Evolutionary conservation across 2,797 vertebrate genomes (phyloP).

Genomic region (Aldrovandia affinis): DNA sequence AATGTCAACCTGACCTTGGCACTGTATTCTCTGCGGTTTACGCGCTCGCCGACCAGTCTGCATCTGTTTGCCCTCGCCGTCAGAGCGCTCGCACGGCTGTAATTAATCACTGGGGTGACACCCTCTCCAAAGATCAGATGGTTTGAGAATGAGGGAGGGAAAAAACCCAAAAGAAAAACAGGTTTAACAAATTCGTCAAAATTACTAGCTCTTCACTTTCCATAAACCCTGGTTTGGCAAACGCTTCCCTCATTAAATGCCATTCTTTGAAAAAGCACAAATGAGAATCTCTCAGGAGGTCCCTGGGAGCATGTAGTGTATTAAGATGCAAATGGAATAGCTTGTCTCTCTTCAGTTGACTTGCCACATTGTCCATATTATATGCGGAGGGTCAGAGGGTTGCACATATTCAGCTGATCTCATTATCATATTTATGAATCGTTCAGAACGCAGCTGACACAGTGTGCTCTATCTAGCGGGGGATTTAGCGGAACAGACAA

Average conservation of each 20-base stretch:
- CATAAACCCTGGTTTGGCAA: background rate
- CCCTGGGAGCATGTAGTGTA: slow-evolving; percentile 21
- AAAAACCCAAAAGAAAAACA: background rate
- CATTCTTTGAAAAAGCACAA: background rate
- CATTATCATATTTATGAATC: slow-evolving; percentile 68
- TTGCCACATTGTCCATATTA: slow-evolving; percentile 36
- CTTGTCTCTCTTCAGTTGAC: slow-evolving; percentile 41
- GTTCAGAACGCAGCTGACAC: slow-evolving; percentile 52
- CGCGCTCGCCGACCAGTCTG: background rate
- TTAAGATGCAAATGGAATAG: slow-evolving; percentile 48
- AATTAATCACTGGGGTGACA: slow-evolving; percentile 9
- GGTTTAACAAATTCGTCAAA: background rate
- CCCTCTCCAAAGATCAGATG: background rate
- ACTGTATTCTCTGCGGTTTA: background rate
- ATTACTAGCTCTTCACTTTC: background rate
- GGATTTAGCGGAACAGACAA: background rate
- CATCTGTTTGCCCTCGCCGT: background rate
- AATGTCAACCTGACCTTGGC: background rate
- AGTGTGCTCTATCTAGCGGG: slow-evolving; percentile 13
- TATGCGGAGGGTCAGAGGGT: slow-evolving; percentile 47
- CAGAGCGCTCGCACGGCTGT: background rate
- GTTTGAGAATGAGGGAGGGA: background rate
- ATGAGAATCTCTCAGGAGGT: background rate
- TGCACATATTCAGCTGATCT: slow-evolving; percentile 48
- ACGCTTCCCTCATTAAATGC: background rate